Percentiles rank a stretch among this genome's conserved stretches.
These are phyloP conservation scores for Eristalinus sepulchralis DNA, from an alignment of 2,888 invertebrate genomes.

Conservation along the genomic window DNA sequence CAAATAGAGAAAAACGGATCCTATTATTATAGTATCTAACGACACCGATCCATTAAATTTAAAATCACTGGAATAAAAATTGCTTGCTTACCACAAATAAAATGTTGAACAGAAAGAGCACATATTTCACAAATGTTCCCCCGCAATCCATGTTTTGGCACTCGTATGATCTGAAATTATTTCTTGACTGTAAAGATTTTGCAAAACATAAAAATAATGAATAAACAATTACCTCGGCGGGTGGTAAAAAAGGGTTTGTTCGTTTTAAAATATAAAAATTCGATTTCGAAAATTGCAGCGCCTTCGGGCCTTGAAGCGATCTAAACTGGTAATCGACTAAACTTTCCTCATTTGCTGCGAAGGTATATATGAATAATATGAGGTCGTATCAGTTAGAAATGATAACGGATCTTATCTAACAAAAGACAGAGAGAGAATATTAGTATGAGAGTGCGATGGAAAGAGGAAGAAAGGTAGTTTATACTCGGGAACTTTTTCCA, in stretches of 20 bases:
- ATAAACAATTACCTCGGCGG: background rate
- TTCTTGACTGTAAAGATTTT: background rate
- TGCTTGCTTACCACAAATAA: conserved; percentile 86
- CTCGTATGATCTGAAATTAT: background rate
- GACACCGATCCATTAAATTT: no score
- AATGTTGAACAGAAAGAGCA: conserved; percentile 90
- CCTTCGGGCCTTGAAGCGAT: background rate
- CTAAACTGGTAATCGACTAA: conserved; percentile 17
- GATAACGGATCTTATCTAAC: background rate
- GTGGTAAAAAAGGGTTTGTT: background rate
- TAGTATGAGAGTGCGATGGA: background rate
- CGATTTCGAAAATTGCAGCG: background rate
- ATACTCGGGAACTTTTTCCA: no score
- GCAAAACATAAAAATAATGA: background rate
- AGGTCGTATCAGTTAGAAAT: background rate
- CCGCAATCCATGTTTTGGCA: conserved; percentile 84
- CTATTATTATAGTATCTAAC: no score
- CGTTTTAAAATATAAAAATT: conserved; percentile 4
- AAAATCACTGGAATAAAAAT: background rate
- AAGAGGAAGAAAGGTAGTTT: background rate
- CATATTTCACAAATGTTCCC: conserved; percentile 90
- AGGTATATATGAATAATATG: conserved; percentile 31
- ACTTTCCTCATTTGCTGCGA: background rate
- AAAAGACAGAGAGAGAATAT: background rate
- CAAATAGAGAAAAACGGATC: no score